Conservation (phyloP, 2,888 invertebrate genomes). For the Cetonia aurata region DNA sequence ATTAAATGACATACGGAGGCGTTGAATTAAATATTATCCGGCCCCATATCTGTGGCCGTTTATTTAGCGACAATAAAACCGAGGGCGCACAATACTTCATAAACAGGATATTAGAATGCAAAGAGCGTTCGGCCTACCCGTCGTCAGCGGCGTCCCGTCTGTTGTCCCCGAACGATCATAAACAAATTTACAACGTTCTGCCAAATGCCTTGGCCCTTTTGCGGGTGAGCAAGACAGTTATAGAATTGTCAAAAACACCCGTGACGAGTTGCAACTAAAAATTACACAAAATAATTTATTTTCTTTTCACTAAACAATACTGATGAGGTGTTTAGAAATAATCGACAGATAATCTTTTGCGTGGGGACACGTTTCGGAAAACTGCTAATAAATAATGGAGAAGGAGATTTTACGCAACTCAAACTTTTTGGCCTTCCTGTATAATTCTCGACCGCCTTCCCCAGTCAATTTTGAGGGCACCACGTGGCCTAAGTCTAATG, state of each 20-base stretch:
- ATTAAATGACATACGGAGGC: slow-evolving; percentile 28
- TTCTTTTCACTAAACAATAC: too few relatives aligned
- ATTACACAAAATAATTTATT: not conserved
- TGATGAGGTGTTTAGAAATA: too few relatives aligned
- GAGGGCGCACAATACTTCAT: slow-evolving; percentile 34
- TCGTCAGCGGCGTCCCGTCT: slow-evolving; percentile 7
- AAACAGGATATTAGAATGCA: slow-evolving; percentile 40
- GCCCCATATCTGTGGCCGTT: slow-evolving; percentile 5
- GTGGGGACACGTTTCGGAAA: too few relatives aligned
- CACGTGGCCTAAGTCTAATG: slow-evolving; percentile 49
- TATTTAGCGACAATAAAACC: slow-evolving; percentile 28
- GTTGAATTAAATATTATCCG: slow-evolving; percentile 33
- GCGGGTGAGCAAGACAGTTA: not conserved
- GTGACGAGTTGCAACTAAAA: not conserved
- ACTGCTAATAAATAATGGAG: too few relatives aligned
- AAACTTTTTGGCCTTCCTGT: slow-evolving; percentile 41
- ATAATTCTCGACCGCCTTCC: slow-evolving; percentile 7
- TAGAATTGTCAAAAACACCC: not conserved
- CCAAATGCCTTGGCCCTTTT: slow-evolving; percentile 47
- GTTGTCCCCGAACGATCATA: slow-evolving; percentile 32
- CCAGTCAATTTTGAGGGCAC: slow-evolving; percentile 16
- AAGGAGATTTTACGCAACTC: too few relatives aligned
- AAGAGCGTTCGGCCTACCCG: slow-evolving; percentile 17
- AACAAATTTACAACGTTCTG: slow-evolving; percentile 33
- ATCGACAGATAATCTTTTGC: too few relatives aligned